phyloP scores from a whole-genome alignment of 1,140 invertebrate species.

The Cydia pomonella region DNA sequence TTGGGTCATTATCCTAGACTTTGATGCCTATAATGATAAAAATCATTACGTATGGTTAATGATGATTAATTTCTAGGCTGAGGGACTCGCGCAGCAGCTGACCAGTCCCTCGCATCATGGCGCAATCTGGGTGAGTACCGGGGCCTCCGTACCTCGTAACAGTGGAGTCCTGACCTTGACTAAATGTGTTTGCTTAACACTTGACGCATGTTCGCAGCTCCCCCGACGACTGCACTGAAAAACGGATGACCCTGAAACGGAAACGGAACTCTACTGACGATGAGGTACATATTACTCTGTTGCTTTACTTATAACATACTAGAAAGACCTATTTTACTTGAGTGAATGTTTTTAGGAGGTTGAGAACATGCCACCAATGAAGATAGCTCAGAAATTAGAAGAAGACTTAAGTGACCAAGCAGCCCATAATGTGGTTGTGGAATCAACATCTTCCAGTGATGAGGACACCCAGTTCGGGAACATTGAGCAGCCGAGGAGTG shows the following conservation, averaged over 20 bases:
- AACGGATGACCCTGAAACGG: slow-evolving; percentile 63
- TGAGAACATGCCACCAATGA: slow-evolving; percentile 70
- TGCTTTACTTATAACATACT: slow-evolving; percentile 22
- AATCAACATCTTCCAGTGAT: slow-evolving; percentile 73
- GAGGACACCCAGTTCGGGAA: slow-evolving; percentile 57
- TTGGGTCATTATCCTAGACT: slow-evolving; percentile 54
- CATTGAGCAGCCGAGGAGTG: slow-evolving; percentile 63
- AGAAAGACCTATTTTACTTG: slow-evolving; percentile 5
- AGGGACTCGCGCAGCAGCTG: slow-evolving; percentile 50
- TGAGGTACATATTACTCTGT: slow-evolving; percentile 58
- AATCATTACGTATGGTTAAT: slow-evolving; percentile 41
- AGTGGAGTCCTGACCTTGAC: slow-evolving; percentile 52
- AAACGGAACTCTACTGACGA: slow-evolving; percentile 74
- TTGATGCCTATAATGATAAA: slow-evolving; percentile 38
- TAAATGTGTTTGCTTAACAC: slow-evolving; percentile 53
- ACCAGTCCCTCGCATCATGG: slow-evolving; percentile 60
- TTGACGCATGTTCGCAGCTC: slow-evolving; percentile 55
- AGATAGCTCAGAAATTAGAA: slow-evolving; percentile 56
- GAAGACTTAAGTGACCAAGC: slow-evolving; percentile 59
- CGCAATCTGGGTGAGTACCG: slow-evolving; percentile 72
- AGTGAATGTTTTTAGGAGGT: slow-evolving; percentile 49
- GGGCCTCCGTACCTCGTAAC: slow-evolving; percentile 37
- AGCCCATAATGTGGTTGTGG: slow-evolving; percentile 69
- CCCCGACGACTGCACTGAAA: slow-evolving; percentile 65
- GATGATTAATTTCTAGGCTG: slow-evolving; percentile 57